Conservation (phyloP, 2,797 vertebrate genomes). For the Macroramphosus scolopax region DNA sequence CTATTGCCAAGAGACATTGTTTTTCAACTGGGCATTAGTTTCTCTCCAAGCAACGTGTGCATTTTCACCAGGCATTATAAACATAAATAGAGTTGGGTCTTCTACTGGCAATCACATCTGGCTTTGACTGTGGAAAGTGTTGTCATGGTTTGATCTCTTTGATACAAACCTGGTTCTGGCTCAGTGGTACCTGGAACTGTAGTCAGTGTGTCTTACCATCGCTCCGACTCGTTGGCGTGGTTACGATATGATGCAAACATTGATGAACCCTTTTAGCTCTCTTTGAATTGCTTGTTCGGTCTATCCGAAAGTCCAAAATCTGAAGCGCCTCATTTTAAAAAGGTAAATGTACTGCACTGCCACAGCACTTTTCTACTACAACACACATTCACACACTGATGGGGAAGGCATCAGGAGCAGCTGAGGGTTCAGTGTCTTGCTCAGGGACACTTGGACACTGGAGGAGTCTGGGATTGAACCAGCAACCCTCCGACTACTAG, state of each 20-base stretch:
- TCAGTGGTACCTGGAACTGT: constrained; percentile 25
- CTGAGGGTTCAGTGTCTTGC: no score
- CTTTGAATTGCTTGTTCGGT: no score
- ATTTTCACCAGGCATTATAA: constrained; percentile 42
- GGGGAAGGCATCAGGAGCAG: no score
- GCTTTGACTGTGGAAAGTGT: constrained; percentile 43
- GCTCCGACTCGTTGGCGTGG: constrained; percentile 42
- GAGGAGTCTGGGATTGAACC: no score
- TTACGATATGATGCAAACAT: no score
- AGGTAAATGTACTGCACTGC: constrained; percentile 5
- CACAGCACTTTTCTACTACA: no score
- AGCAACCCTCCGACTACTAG: no score
- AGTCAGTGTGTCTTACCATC: constrained; percentile 33
- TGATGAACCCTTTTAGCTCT: no score
- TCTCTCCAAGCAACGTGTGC: constrained; percentile 28
- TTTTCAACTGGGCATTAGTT: constrained; percentile 33
- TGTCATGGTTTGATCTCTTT: constrained; percentile 40
- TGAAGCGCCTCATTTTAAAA: background rate
- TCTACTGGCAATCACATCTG: constrained; percentile 27
- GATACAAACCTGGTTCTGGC: constrained; percentile 40
- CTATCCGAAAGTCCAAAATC: no score
- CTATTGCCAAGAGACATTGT: constrained; percentile 37
- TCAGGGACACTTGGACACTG: no score
- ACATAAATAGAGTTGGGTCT: constrained; percentile 45
- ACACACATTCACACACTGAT: no score